A percentile compares a stretch with the other conserved stretches of the same genome.
These are phyloP conservation scores for Epsilonema sp. DNA, from an alignment of 2,888 invertebrate genomes.

Conservation along the genomic window DNA sequence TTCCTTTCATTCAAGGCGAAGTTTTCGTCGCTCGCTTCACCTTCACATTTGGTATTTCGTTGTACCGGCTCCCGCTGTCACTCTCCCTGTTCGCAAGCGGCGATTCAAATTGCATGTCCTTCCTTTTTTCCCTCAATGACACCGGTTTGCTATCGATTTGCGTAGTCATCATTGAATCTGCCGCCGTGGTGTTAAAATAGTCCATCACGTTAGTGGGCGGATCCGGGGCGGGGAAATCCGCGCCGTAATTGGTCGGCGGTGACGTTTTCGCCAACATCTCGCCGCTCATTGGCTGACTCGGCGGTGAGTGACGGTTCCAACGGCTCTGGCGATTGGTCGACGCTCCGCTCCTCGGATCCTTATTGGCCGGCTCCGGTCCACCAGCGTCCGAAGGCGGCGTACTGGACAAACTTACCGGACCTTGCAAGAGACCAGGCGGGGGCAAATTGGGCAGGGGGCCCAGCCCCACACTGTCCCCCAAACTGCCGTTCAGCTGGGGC, in stretches of 20 bases:
- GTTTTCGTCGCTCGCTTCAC: no score
- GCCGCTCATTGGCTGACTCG: no score
- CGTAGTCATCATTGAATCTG: no score
- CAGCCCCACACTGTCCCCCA: neutral
- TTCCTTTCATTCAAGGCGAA: no score
- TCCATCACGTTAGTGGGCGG: no score
- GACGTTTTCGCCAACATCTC: no score
- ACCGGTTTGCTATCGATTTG: neutral
- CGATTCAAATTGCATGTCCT: conserved; percentile 7
- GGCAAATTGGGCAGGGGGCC: neutral
- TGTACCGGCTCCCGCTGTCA: neutral
- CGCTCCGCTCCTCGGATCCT: neutral
- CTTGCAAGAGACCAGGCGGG: no score
- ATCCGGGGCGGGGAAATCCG: no score
- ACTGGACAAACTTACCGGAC: no score
- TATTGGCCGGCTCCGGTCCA: neutral
- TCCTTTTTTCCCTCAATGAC: conserved; percentile 6
- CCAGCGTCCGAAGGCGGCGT: neutral
- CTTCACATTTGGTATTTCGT: neutral
- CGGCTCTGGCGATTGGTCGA: no score
- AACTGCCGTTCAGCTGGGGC: neutral
- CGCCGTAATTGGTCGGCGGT: no score
- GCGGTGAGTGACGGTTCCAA: no score
- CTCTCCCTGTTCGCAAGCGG: neutral
- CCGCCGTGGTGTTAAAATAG: neutral